Evolutionary conservation across 2,113 vertebrate species (phyloP).

Genomic region (Panthera uncia): DNA sequence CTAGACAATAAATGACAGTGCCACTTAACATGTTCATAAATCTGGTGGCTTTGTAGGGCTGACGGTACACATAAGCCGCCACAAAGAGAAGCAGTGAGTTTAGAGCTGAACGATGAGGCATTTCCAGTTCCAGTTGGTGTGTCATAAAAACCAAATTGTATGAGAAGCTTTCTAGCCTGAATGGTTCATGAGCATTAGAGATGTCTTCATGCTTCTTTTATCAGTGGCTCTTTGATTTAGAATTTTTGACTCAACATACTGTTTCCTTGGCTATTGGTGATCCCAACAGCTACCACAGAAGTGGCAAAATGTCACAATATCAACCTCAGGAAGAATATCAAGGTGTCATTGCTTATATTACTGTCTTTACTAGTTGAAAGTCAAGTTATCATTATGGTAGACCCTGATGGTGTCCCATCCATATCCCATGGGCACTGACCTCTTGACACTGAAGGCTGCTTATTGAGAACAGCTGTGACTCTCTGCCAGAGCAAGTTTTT

Average conservation of each 20-base stretch:
- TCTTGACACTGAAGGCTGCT: not conserved
- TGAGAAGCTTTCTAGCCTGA: not conserved
- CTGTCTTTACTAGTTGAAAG: not conserved
- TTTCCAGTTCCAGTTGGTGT: not conserved
- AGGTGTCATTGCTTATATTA: not conserved
- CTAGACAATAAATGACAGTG: not conserved
- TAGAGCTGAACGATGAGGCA: not conserved
- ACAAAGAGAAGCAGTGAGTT: not conserved
- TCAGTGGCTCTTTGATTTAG: not conserved
- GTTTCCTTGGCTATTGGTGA: not conserved
- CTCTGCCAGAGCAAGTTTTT: not conserved
- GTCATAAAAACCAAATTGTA: not conserved
- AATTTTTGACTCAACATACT: not conserved
- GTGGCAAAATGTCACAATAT: not conserved
- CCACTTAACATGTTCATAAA: not conserved
- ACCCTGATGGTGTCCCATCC: not conserved
- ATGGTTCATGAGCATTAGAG: not conserved
- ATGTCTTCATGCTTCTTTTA: not conserved
- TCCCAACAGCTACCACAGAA: not conserved
- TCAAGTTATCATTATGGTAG: not conserved
- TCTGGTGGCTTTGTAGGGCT: not conserved
- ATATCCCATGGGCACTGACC: not conserved
- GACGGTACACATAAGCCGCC: not conserved
- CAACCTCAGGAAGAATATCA: not conserved
- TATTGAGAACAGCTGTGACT: not conserved